Evolutionary conservation across 2,888 invertebrate genomes (phyloP), one percentile per base, ranked within the genome.

Genomic region (Orthonychiurus folsomi): DNA sequence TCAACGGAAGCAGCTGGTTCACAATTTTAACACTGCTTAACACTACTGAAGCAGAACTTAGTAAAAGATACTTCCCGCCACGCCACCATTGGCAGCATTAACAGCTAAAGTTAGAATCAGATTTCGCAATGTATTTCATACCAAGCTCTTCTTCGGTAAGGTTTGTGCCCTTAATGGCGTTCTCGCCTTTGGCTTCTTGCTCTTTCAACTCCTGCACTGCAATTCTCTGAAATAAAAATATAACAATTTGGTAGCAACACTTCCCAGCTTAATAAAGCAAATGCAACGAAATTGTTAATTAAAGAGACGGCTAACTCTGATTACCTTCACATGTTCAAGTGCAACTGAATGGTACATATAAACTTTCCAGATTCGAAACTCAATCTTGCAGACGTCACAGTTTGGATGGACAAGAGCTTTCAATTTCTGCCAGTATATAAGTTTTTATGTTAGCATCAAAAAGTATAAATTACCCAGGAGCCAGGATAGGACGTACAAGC

Each of bases 331-430:
- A 59, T 73, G 73, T 53, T 73, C 73, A 37, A 73, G 61, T n/a
- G 73, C 69, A 18, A 71, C 70, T 66, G 70, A 66, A 50, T 73
- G 73, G 54, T 71, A 70, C 21, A 72, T 59, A 50, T 72, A 70
- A 2, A 70, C 72, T 62, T 71, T 71, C 73, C 73, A 73, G 56
- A 73, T 66, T 5, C 71, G 62, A 61, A 73, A 73, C 24, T 73
- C 71, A 50, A 73, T 69, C 37, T 71, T 66, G 59, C 73, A 73
- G 12, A 71, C 66, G 15, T 73, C 73, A 50, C 73, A 73, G 50
- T 68, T 61, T 26, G 68, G 66, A 59, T 73, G 69, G 20, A 73
- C 70, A 23, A 71, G 61, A 12, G 65, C 66, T 62, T 73, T 73
- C 25, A 73, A 69, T 65, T 71, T 63, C 72, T 73, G 57, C n/a